These are phyloP conservation scores for Epinephelus lanceolatus DNA, from an alignment of 2,113 vertebrate species.

Conservation along the genomic window DNA sequence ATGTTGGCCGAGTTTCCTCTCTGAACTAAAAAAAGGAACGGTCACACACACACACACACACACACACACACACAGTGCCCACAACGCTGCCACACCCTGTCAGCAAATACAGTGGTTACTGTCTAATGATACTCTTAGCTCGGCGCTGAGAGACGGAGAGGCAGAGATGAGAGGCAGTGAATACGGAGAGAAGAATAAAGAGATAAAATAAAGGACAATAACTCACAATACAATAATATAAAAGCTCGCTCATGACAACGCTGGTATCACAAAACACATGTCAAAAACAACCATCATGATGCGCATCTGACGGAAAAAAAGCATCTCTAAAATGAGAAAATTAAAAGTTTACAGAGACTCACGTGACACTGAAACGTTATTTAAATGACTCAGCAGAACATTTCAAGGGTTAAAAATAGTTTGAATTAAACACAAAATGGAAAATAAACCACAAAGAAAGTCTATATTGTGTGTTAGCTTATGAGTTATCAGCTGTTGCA, in stretches of 20 bases:
- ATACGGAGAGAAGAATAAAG: background rate
- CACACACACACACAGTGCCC: slow-evolving; percentile 43
- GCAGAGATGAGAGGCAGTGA: background rate
- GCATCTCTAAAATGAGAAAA: no score
- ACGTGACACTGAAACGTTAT: no score
- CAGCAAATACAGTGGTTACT: slow-evolving; percentile 65
- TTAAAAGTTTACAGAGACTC: no score
- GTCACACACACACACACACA: slow-evolving; percentile 22
- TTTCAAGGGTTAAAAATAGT: no score
- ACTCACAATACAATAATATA: background rate
- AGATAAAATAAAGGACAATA: background rate
- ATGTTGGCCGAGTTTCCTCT: slow-evolving; percentile 53
- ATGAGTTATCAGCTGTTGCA: no score
- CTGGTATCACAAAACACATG: no score
- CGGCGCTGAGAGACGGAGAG: background rate
- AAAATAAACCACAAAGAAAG: no score
- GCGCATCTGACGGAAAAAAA: no score
- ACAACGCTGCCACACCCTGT: slow-evolving; percentile 75
- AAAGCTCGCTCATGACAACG: background rate
- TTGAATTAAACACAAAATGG: no score
- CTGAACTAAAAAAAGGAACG: slow-evolving; percentile 67
- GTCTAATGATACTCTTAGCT: slow-evolving; percentile 61
- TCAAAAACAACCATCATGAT: no score
- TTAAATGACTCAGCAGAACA: no score
- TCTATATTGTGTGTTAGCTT: no score